These are phyloP conservation scores for Percina caprodes DNA, from an alignment of 2,113 vertebrate genomes.

Conservation along the genomic window DNA sequence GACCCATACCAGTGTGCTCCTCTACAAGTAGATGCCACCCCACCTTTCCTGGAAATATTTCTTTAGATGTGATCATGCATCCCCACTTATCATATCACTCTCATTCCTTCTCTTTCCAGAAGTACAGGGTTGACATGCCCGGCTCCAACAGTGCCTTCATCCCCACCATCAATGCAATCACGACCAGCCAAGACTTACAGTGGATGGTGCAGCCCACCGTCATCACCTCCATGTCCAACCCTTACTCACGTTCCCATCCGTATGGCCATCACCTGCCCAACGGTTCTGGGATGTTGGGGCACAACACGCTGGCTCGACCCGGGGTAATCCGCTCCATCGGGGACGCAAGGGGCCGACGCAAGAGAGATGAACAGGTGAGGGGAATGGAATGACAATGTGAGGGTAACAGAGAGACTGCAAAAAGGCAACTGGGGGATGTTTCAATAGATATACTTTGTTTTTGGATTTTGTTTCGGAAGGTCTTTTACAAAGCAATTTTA, in stretches of 20 bases:
- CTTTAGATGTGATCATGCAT: not conserved
- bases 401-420: not conserved
- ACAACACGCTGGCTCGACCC: constrained; percentile 91
- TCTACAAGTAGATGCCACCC: not conserved
- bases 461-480: not conserved
- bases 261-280: constrained; percentile 91
- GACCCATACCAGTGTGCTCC: not conserved
- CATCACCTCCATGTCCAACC: constrained; percentile 99
- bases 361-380: constrained; percentile 95
- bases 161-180: constrained; percentile 99
- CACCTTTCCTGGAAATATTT: not conserved
- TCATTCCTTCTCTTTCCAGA: constrained; percentile 81
- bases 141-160: constrained; percentile 99
- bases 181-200: constrained; percentile 99
- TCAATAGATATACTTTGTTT: not conserved
- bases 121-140: constrained; percentile 98
- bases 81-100: not conserved
- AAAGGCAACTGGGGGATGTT: not conserved
- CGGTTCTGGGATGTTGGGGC: constrained; percentile 88
- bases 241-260: constrained; percentile 93
- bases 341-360: constrained; percentile 91
- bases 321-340: constrained; percentile 98
- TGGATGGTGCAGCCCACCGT: constrained; percentile 99
- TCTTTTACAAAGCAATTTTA: not conserved
- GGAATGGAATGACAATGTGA: not conserved